Base-by-base conservation (phyloP, 2,888 invertebrate genomes). In the Drosophila nr. perissopoda region DNA sequence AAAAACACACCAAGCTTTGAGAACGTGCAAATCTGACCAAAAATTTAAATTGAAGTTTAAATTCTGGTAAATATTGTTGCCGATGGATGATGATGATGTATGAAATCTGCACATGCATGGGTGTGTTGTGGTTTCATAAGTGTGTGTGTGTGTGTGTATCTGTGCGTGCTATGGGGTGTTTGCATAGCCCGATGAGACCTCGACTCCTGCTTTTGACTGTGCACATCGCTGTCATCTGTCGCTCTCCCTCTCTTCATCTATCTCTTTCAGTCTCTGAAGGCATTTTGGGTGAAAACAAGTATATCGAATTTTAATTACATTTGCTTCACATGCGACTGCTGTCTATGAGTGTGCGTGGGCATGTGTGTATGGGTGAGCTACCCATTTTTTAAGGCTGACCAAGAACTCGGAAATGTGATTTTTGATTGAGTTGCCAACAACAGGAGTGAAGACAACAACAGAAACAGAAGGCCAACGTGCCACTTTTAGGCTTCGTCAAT, bases 271-370 rank as follows among this genome's bases (percentile, higher is more conserved):
- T 84, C 84, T 76, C 82, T 85, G 73, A 82, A 74, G 86, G 73
- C 75, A 75, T 75, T 89, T 76, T 84, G 82, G 71, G 81, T 80
- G 78, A 89, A 90, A 88, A 90, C 87, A 88, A 88, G 90, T 87
- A 90, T 88, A 88, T 88, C 89, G 87, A 90, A 89, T 88, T 88
- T 88, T 88, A 88, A 88, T 88, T 90, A 90, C 87, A 88, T 90
- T 90, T 88, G 79, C 87, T 78, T 89, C 82, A 63, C 73, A 74
- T 70, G 82, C 69, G 52, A 63, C 76, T 69, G 68, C 59, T n/a
- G 40, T 38, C 10, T 48, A 8, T 29, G 29, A 29, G 33, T 10
- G 38, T 18, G 13, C 11, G 27, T 53, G n/a, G 13, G 2, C 18
- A 5, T n/a, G 29, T 34, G n/a, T 10, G 66, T 65, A 61, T 72